A percentile compares a stretch with the other conserved stretches of the same genome.
phyloP scores from a whole-genome alignment of 2,113 vertebrate genomes.

The Gymnorhina tibicen region DNA sequence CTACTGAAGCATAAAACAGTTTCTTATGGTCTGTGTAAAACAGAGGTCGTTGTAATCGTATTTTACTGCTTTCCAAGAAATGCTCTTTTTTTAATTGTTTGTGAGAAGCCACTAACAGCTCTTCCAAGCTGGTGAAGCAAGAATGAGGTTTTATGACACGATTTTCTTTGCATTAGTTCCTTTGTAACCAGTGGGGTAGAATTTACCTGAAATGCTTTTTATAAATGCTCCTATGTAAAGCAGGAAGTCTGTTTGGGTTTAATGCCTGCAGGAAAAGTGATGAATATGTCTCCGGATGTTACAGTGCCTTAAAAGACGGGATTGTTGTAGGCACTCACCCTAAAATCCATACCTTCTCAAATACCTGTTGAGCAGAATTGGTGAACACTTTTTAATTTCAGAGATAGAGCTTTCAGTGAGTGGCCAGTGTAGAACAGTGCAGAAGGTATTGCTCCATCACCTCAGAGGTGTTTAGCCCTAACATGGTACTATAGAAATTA shows the following conservation, averaged over 20 bases:
- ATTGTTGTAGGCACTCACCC: neutral
- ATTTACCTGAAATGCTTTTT: neutral
- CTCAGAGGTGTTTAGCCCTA: neutral
- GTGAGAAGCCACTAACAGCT: neutral
- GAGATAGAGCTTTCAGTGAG: neutral
- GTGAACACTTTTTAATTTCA: neutral
- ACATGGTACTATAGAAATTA: rapidly evolving
- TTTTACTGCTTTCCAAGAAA: neutral
- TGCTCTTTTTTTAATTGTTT: neutral
- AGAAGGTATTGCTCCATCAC: neutral
- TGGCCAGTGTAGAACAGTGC: rapidly evolving
- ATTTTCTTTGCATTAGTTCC: neutral
- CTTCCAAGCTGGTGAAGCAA: neutral
- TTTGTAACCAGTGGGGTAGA: neutral
- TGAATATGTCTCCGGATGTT: neutral
- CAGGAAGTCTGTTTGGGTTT: neutral
- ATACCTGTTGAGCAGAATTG: neutral
- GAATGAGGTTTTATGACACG: neutral
- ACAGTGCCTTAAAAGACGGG: neutral
- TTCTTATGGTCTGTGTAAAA: neutral
- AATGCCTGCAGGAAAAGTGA: neutral
- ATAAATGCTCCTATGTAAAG: neutral
- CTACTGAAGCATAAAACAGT: neutral
- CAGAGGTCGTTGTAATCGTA: neutral
- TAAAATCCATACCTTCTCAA: neutral